A percentile compares a stretch with the other conserved stretches of the same genome.
Conservation (phyloP, 1,140 invertebrate species). For the Pseudobourletiella spinata region DNA sequence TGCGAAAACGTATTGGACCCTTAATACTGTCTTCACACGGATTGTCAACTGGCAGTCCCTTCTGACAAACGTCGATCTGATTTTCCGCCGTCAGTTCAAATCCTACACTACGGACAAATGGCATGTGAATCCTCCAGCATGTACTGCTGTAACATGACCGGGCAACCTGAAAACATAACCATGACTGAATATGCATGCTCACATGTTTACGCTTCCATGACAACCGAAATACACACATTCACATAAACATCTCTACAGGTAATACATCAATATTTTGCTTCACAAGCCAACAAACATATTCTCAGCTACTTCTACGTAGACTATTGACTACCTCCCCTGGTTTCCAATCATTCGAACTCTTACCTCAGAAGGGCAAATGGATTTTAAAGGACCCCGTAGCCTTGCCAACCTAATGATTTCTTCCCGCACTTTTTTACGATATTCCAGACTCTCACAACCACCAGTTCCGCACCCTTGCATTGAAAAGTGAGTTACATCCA, state of each 20-base stretch:
- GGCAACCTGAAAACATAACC: not conserved
- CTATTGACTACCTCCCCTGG: too few species aligned
- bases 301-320: too few species aligned
- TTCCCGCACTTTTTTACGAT: not conserved
- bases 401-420: not conserved
- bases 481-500: not conserved
- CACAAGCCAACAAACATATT: too few species aligned
- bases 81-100: not conserved
- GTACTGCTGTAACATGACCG: not conserved
- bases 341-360: too few species aligned
- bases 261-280: too few species aligned
- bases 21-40: not conserved
- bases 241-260: too few species aligned
- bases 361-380: slow-evolving; percentile 16
- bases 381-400: slow-evolving; percentile 1
- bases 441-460: not conserved
- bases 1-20: not conserved
- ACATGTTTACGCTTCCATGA: too few species aligned
- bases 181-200: too few species aligned
- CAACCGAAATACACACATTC: too few species aligned
- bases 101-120: not conserved
- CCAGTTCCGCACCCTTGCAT: not conserved
- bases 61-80: slow-evolving; percentile 4
- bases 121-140: slow-evolving; percentile 13
- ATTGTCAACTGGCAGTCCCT: not conserved